Evolutionary conservation across 1,140 invertebrate genomes (phyloP), one percentile per base, ranked within the genome.

Genomic region (Aleiodes sp.): DNA sequence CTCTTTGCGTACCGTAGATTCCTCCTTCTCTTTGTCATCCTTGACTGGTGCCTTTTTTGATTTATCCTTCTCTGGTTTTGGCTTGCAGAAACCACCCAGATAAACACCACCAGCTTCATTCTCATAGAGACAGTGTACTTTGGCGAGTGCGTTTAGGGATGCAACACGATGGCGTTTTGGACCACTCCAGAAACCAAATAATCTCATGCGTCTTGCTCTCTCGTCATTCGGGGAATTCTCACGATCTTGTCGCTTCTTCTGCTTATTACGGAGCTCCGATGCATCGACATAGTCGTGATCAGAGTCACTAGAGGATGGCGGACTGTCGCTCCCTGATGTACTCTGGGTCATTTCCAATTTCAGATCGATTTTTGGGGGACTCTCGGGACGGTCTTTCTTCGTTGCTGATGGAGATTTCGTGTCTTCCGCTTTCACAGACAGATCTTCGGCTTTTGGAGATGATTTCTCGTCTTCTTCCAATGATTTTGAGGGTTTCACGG

Each of bases 71-170:
- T 84, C 83, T 7, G 83, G 78, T 63, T 85, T 85, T 8, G 84
- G 81, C 65, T 87, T 84, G 68, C 87, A 87, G 33, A 87, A 86
- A 41, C 85, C 83, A n/a, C 88, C 88, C 2, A 89, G 88, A 69
- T 93, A 88, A 73, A 91, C 91, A 2, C 91, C 90, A 56, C 92
- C 87, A 39, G 91, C 92, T 82, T 96, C 94, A 80, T 96, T 96
- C 82, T 96, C 95, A 75, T 96, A 96, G 10, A 96, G 87, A 79
- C 94, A 95, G 80, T 96, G 94, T 29, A 96, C 94, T 87, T 96
- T 96, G n/a, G 94, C 94, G 74, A 94, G 82, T 0, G 95, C 95
- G 83, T 97, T 97, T 14, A 97, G 81, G 4, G 94, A 96, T 26
- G 95, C 95, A 79, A 95, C 94, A 70, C 95, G 88, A 78, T 94